Evolutionary conservation across 2,888 invertebrate species (phyloP), one percentile per base, ranked within the genome.

Genomic region (Tuberolachnus salignus): DNA sequence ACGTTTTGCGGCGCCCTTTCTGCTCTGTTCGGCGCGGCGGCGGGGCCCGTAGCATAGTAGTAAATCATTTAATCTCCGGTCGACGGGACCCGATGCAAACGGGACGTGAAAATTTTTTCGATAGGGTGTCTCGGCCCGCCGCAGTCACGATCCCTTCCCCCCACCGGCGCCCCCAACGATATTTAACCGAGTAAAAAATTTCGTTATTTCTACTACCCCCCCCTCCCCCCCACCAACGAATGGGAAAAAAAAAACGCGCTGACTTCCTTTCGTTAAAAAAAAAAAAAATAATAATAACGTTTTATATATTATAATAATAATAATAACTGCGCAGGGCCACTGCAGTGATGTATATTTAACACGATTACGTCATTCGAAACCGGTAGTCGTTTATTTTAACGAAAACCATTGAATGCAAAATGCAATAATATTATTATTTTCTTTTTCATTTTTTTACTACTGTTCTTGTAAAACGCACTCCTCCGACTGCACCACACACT

Each of bases 51-150:
- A 34, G 34, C 6, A 34, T 34, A n/a, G 14, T 23, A 53, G 61
- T 74, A 74, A 74, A 74, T 74, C 73, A 74, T 74, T 74, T 74
- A 74, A 74, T 74, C 73, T 74, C 73, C 63, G 73, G 63, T 64
- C 73, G 73, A 74, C 73, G 73, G 72, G 51, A 21, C 23, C 61
- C 49, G 51, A 51, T n/a, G 72, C 72, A 72, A 72, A 73, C 73
- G 73, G 73, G 73, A 74, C 73, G 73, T 74, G 63, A 51, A 74
- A 64, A 74, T 64, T 74, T 74, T 53, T 51, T 64, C 73, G 63
- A 64, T 74, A 74, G 51, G 63, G 72, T 51, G 72, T 73, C 42
- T n/a, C 46, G 49, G 49, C 59, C 59, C 46, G 71, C n/a, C n/a
- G n/a, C n/a, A n/a, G n/a, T n/a, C n/a, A n/a, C n/a, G n/a, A n/a